These are phyloP conservation scores for Cephus sareptanus DNA, from an alignment of 2,888 invertebrate genomes.

Conservation along the genomic window DNA sequence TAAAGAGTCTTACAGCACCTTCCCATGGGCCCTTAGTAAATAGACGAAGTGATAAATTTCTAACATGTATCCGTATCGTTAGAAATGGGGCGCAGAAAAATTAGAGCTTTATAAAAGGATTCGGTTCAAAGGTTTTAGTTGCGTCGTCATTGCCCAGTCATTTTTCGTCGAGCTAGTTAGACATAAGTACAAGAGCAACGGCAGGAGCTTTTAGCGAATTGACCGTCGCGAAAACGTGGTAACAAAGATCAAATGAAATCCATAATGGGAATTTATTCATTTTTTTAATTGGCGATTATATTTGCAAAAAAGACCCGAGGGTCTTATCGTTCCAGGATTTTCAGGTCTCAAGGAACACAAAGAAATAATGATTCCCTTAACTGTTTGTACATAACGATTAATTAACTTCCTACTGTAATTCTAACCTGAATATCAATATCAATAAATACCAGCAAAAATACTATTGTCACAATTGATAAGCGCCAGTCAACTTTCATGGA, in stretches of 20 bases:
- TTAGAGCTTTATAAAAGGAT: background rate
- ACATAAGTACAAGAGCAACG: background rate
- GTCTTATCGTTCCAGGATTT: background rate
- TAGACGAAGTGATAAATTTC: conserved; percentile 39
- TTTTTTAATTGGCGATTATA: too few species aligned
- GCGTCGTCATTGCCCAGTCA: conserved; percentile 46
- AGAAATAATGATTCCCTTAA: too few species aligned
- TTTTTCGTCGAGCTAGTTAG: conserved; percentile 43
- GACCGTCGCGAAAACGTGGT: background rate
- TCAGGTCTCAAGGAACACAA: too few species aligned
- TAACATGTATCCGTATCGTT: conserved; percentile 11
- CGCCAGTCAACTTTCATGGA: background rate
- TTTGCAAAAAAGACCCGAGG: background rate
- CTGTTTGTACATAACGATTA: too few species aligned
- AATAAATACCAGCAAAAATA: background rate
- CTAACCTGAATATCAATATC: background rate
- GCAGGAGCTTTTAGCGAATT: conserved; percentile 1
- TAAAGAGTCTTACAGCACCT: conserved; percentile 17
- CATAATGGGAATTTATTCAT: background rate
- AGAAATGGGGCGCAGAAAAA: background rate
- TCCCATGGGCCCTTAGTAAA: conserved; percentile 21
- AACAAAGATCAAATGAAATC: background rate
- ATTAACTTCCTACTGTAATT: background rate
- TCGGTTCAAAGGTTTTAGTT: conserved; percentile 22
- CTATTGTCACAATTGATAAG: background rate